Percentiles rank a stretch among this genome's conserved stretches.
Evolutionary conservation across 2,113 vertebrate species (phyloP).

Genomic region (Panthera uncia): DNA sequence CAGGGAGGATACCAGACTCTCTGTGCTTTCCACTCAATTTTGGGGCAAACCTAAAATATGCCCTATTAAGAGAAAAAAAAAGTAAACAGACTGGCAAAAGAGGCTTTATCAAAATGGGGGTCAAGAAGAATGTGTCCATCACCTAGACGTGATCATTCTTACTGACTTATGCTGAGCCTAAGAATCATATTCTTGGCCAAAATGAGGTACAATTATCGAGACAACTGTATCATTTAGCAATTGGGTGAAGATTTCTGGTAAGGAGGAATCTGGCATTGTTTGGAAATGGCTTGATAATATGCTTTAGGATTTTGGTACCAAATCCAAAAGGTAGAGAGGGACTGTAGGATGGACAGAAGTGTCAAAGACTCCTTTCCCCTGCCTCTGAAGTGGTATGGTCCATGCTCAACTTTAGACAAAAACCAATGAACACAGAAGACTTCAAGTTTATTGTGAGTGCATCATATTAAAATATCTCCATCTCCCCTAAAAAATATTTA

Average conservation of each 20-base stretch:
- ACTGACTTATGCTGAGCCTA: not conserved
- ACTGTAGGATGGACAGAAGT: not conserved
- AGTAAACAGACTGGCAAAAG: not conserved
- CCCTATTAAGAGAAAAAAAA: not conserved
- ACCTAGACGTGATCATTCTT: not conserved
- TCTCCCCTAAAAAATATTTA: not conserved
- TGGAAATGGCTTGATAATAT: not conserved
- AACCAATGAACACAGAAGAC: not conserved
- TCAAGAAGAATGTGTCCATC: not conserved
- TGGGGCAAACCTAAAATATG: not conserved
- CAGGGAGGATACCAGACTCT: not conserved
- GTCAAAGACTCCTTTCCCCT: not conserved
- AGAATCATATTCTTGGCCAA: not conserved
- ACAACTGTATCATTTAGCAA: not conserved
- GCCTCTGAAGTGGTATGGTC: not conserved
- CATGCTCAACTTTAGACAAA: not conserved
- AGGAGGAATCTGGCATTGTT: not conserved
- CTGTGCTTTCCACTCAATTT: not conserved
- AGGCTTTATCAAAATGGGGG: not conserved
- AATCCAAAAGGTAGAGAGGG: not conserved
- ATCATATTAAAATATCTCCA: not conserved
- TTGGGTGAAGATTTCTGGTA: not conserved
- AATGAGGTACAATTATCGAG: not conserved
- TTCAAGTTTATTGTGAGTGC: not conserved
- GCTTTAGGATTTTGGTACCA: not conserved